Base-by-base conservation (phyloP, 2,888 invertebrate species). In the Drosophila recens region DNA sequence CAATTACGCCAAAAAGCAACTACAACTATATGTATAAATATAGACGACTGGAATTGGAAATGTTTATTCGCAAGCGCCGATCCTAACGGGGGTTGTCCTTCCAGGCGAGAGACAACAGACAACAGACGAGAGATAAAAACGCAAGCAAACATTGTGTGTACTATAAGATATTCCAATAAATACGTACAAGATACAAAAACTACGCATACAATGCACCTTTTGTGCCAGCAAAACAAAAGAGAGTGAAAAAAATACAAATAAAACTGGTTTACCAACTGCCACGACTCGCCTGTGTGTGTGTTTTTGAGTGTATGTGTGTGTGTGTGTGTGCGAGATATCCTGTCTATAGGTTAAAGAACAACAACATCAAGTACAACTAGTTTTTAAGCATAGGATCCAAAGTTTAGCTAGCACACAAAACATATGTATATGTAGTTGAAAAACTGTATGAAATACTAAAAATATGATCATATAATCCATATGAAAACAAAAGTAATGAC, bases 241-340 rank as follows among this genome's bases (percentile, higher is more conserved):
- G 20, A 59, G 13, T 46, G 30, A 42, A 40, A 20, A 48, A 48
- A 36, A 54, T 23, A 62, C 52, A 61, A 56, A 42, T 43, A 71
- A 83, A 85, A 85, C 84, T 79, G 84, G 84, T 85, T 85, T 85
- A 57, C 72, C 87, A 89, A 89, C 87, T 85, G 84, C 51, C 68
- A 67, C 62, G 48, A 42, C 57, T 68, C 57, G 17, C 38, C 48
- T 36, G 36, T 63, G 17, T 43, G 52, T 40, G 15, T 43, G 53
- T 53, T 45, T 48, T 36, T 42, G 23, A 4, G 23, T 17, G 52
- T 58, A 48, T 43, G 53, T 53, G 40, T 42, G 56, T 10, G 23
- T 34, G 30, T 63, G 52, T 57, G 27, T 52, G 51, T 17, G 48
- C 27, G 58, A 15, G 15, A 38, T 67, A 58, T 79, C 71, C 79